Evolutionary conservation across 1,140 invertebrate genomes (phyloP), one percentile per base, ranked within the genome.

Genomic region (Pinna nobilis): DNA sequence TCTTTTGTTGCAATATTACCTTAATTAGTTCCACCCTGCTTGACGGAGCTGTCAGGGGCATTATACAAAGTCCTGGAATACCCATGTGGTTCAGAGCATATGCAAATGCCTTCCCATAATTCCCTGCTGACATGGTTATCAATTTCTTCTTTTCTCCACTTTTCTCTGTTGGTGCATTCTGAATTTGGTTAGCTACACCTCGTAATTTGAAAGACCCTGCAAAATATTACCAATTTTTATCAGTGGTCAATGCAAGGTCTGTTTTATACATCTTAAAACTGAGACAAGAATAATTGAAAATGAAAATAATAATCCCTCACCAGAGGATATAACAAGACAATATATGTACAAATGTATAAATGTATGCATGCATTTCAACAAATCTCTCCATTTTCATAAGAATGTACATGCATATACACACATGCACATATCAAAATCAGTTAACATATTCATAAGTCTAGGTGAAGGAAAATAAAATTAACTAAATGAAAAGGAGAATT

Each of bases 91-190:
- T 67, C 50, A 82, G 64, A 39, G 74, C 77, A 68, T 83, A 77
- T 1, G 82, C 85, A 80, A 88, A 87, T 15, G 86, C 80, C 68
- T 84, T 86, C 15, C 86, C 86, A 77, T 86, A 87, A 66, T 88
- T 88, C 37, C 85, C 86, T 59, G 86, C 86, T 51, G 85, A 87
- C 71, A 86, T 82, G 0, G 85, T 86, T 3, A 87, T 69, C 9
- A 84, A 64, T 35, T 78, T 77, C 13, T 41, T 75, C 15, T 63
- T 59, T 4, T 76, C 79, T 47, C 63, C 50, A 53, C 61, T 76
- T 5, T 79, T 76, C 41, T 77, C 73, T 5, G 70, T 39, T 30
- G 78, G 73, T 9, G 85, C 49, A 51, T 78, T 68, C 30, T 73
- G 63, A 71, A 87, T 80, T 63, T 87, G 86, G 61, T 84, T 85